These are phyloP conservation scores for Dorcus parallelipipedus DNA, from an alignment of 2,888 invertebrate genomes.

Conservation along the genomic window DNA sequence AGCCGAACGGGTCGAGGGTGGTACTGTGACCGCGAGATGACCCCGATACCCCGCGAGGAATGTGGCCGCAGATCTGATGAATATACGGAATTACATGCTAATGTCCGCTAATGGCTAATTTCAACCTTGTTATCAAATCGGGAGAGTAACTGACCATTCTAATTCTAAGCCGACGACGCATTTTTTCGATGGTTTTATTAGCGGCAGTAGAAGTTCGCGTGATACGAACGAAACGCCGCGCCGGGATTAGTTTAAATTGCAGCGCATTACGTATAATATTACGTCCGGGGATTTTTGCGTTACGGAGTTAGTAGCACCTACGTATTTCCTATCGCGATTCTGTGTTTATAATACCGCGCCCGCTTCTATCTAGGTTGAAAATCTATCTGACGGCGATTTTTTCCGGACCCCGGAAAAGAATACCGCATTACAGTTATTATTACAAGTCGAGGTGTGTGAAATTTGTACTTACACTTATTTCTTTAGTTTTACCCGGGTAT, in stretches of 20 bases:
- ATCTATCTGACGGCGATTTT: conserved; percentile 8
- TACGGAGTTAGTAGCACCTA: conserved; percentile 4
- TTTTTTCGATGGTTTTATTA: conserved; percentile 17
- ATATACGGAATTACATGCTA: conserved; percentile 39
- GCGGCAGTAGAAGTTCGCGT: conserved; percentile 8
- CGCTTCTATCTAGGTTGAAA: conserved; percentile 2
- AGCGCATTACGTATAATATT: neutral
- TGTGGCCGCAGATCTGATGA: conserved; percentile 36
- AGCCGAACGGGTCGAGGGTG: conserved; percentile 27
- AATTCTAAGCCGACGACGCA: neutral
- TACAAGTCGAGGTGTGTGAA: neutral
- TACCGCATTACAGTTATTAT: conserved; percentile 1
- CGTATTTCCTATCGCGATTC: conserved; percentile 6
- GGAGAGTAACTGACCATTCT: neutral
- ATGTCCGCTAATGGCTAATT: conserved; percentile 35
- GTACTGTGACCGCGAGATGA: conserved; percentile 36
- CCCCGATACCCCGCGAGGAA: conserved; percentile 37
- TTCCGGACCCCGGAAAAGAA: neutral
- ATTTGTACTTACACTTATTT: neutral
- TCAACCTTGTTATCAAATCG: conserved; percentile 28
- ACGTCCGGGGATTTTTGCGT: neutral
- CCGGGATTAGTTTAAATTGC: neutral
- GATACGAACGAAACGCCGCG: neutral
- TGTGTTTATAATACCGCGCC: conserved; percentile 5
- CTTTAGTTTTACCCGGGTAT: too few relatives aligned